Conservation (phyloP, 2,797 vertebrate species). For the Loriculus beryllinus region DNA sequence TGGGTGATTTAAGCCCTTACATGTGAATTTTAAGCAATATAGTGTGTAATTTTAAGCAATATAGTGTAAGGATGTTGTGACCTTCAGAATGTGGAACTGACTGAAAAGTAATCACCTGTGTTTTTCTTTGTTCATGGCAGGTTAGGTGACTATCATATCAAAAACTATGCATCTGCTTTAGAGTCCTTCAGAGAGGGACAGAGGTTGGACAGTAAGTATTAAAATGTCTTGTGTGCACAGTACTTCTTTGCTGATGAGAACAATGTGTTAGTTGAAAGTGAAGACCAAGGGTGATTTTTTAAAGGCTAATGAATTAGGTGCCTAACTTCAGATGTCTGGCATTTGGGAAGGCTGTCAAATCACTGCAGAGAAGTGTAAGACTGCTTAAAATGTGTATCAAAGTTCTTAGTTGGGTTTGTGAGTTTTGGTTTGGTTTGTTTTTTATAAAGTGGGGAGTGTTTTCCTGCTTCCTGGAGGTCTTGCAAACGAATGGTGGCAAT, state of each 20-base stretch:
- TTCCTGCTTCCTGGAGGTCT: background rate
- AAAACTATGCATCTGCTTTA: slow-evolving; percentile 84
- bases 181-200: slow-evolving; percentile 87
- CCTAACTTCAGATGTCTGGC: background rate
- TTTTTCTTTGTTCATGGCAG: slow-evolving; percentile 72
- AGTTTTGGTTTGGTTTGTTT: background rate
- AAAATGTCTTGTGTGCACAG: background rate
- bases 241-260: background rate
- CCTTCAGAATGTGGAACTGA: background rate
- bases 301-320: background rate
- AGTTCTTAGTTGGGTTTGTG: background rate
- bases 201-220: slow-evolving; percentile 86
- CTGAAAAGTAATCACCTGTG: background rate
- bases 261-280: background rate
- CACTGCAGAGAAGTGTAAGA: background rate
- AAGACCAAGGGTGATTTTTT: background rate
- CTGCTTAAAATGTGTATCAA: background rate
- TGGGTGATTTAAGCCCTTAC: background rate
- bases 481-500: background rate
- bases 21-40: background rate
- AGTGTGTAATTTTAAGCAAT: background rate
- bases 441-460: background rate
- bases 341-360: background rate
- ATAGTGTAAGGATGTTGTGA: background rate
- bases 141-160: slow-evolving; percentile 92